phyloP scores from a whole-genome alignment of 2,888 invertebrate species.

The Drosophila birchii region DNA sequence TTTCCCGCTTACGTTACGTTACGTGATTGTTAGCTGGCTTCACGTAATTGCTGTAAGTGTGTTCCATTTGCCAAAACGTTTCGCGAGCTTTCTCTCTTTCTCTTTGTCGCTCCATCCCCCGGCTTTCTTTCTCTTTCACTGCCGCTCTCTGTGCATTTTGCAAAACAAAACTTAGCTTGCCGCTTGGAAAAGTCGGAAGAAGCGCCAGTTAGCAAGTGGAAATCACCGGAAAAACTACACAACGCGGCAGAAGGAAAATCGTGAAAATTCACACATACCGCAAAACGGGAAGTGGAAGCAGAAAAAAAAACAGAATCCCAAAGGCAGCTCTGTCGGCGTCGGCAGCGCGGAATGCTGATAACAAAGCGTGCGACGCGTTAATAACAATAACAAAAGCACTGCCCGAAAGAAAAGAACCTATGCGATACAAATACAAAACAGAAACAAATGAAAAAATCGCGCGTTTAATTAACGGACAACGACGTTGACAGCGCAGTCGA shows the following conservation, averaged over 20 bases:
- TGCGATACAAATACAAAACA: conserved; percentile 9
- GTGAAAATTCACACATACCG: conserved; percentile 41
- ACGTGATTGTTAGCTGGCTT: conserved; percentile 1
- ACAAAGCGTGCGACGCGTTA: conserved; percentile 73
- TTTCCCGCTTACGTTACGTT: conserved; percentile 37
- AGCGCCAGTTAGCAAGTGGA: conserved; percentile 78
- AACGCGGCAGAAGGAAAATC: conserved; percentile 60
- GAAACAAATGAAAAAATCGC: conserved; percentile 54
- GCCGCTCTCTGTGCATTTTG: conserved; percentile 42
- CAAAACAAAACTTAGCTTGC: conserved; percentile 56
- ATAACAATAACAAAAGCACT: conserved; percentile 69
- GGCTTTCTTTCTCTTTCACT: conserved; percentile 33
- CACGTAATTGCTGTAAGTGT: conserved; percentile 17
- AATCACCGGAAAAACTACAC: conserved; percentile 81
- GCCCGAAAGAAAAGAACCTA: conserved; percentile 9
- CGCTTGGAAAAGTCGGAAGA: conserved; percentile 71
- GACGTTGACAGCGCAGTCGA: conserved; percentile 60
- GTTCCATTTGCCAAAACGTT: conserved; percentile 37
- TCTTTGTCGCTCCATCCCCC: conserved; percentile 58
- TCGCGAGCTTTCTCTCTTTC: conserved; percentile 48
- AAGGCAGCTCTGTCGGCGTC: conserved; percentile 44
- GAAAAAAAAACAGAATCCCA: conserved; percentile 29
- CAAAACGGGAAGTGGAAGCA: conserved; percentile 45
- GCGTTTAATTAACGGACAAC: conserved; percentile 70
- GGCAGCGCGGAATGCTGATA: conserved; percentile 65